Conservation (phyloP, 2,888 invertebrate species). For the Eubasilissa splendida region DNA sequence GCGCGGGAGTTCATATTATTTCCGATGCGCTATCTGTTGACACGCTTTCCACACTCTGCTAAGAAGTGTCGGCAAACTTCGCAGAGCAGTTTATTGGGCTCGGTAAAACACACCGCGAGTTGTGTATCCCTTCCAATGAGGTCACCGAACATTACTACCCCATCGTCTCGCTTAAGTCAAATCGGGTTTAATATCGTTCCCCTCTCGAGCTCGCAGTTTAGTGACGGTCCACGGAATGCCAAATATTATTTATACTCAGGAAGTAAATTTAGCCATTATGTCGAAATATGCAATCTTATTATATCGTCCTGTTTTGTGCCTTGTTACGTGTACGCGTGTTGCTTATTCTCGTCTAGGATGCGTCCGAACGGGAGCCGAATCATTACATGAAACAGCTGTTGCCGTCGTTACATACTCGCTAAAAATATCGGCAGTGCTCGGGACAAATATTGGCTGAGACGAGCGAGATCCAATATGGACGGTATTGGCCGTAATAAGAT, state of each 20-base stretch:
- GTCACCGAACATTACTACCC: neutral
- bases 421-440: slow-evolving; percentile 29
- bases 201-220: neutral
- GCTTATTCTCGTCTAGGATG: neutral
- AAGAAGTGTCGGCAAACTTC: neutral
- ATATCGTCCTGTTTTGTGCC: neutral
- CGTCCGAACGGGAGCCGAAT: neutral
- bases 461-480: slow-evolving; percentile 34
- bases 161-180: neutral
- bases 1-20: neutral
- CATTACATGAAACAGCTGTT: slow-evolving; percentile 29
- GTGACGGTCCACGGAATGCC: neutral
- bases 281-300: no score
- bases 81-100: neutral
- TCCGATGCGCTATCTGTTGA: neutral
- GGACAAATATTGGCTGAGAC: slow-evolving; percentile 26
- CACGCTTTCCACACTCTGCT: neutral
- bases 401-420: slow-evolving; percentile 27
- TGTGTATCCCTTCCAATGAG: neutral
- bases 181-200: slow-evolving; percentile 7
- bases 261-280: neutral
- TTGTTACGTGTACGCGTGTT: neutral
- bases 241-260: neutral
- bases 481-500: slow-evolving; percentile 16
- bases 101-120: neutral